Conservation (phyloP, 92 coral and sea anemone genomes). For the Siderastrea radians region DNA sequence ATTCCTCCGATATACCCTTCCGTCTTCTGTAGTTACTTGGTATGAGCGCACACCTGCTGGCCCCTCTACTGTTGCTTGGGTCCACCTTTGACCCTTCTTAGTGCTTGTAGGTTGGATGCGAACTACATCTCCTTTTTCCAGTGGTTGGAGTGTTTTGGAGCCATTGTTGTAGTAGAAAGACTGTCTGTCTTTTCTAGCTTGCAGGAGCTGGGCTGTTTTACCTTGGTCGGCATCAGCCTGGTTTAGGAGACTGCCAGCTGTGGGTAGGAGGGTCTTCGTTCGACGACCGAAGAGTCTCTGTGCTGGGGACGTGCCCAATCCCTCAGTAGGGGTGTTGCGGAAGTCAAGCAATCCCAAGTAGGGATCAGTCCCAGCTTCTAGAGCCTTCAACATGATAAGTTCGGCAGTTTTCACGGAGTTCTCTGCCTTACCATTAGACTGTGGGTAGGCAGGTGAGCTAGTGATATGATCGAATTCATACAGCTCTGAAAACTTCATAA, state of each 20-base stretch:
- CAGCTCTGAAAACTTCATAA: conserved; percentile 18
- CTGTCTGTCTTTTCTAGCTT: conserved; percentile 21
- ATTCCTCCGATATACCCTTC: conserved; percentile 39
- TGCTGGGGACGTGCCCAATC: conserved; percentile 37
- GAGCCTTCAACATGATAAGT: conserved; percentile 5
- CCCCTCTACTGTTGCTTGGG: conserved; percentile 24
- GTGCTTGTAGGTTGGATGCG: not conserved
- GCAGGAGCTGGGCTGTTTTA: conserved; percentile 2
- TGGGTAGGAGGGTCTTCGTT: conserved; percentile 29
- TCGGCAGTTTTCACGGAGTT: conserved; percentile 1
- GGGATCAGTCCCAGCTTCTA: conserved; percentile 34
- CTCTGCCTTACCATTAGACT: conserved; percentile 26
- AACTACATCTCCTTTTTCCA: conserved; percentile 8
- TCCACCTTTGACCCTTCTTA: conserved; percentile 14
- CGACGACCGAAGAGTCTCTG: conserved; percentile 12
- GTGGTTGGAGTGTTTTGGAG: conserved; percentile 18
- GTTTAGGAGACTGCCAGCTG: conserved; percentile 14
- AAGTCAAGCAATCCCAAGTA: conserved; percentile 32
- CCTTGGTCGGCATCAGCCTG: not conserved
- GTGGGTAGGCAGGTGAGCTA: conserved; percentile 28
- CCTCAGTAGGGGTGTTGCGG: conserved; percentile 41
- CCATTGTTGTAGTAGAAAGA: conserved; percentile 18
- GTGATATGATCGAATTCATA: conserved; percentile 33
- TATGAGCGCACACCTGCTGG: conserved; percentile 28
- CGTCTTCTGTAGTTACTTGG: conserved; percentile 16